These are phyloP conservation scores for Diprion similis DNA, from an alignment of 1,140 invertebrate species.

Conservation along the genomic window DNA sequence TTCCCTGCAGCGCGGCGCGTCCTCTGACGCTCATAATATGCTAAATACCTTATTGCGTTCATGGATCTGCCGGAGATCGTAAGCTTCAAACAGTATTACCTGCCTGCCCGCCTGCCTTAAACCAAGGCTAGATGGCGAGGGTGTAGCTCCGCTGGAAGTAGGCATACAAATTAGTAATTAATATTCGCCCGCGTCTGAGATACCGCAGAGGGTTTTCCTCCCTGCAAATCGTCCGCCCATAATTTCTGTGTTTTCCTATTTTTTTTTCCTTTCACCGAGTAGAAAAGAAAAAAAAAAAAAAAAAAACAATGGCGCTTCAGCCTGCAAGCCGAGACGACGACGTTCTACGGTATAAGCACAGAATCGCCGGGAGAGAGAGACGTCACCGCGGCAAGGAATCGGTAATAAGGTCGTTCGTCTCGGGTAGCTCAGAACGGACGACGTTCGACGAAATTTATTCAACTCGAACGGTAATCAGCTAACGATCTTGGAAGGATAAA, in stretches of 20 bases:
- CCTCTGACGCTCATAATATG: slow-evolving; percentile 10
- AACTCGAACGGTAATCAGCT: slow-evolving; percentile 5
- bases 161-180: background rate
- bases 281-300: too few species aligned
- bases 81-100: too few species aligned
- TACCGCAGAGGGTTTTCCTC: too few species aligned
- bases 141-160: background rate
- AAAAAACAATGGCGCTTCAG: too few species aligned
- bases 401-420: slow-evolving; percentile 5
- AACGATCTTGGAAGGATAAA: background rate
- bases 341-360: too few species aligned
- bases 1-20: background rate
- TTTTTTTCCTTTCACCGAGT: too few species aligned
- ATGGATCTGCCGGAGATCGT: too few species aligned
- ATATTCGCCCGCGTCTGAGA: too few species aligned
- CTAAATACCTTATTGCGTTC: slow-evolving; percentile 14
- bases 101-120: background rate
- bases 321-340: too few species aligned
- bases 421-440: background rate
- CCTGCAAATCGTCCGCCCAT: too few species aligned
- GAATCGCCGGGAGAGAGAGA: background rate
- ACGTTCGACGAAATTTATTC: slow-evolving; percentile 7
- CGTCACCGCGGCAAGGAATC: background rate
- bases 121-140: background rate
- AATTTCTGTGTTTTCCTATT: too few species aligned